Evolutionary conservation across 2,113 vertebrate genomes (phyloP).

Genomic region (Labeo catla): DNA sequence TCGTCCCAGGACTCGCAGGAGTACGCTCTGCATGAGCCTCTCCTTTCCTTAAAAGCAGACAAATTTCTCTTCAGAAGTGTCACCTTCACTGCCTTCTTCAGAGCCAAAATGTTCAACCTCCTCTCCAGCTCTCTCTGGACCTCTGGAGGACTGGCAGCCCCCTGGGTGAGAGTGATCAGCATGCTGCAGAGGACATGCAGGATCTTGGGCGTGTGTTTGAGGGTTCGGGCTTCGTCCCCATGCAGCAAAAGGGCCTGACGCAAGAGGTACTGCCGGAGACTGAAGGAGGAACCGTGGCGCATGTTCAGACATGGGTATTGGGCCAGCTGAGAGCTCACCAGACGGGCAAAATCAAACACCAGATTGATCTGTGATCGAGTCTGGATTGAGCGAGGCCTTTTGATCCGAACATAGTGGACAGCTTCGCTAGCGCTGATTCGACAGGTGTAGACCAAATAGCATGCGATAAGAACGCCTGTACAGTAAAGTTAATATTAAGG

Average conservation of each 20-base stretch:
- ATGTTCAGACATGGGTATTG: conserved; percentile 72
- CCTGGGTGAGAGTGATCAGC: conserved; percentile 72
- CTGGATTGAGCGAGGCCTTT: conserved; percentile 80
- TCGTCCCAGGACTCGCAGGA: conserved; percentile 72
- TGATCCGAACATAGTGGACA: conserved; percentile 79
- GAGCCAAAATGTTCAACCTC: conserved; percentile 62
- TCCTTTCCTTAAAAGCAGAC: conserved; percentile 62
- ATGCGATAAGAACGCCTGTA: conserved; percentile 82
- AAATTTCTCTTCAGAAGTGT: conserved; percentile 70
- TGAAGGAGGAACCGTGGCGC: conserved; percentile 71
- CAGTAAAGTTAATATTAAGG: neutral
- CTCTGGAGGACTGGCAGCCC: conserved; percentile 65
- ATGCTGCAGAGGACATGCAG: conserved; percentile 76
- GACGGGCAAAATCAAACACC: conserved; percentile 80
- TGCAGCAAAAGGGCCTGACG: conserved; percentile 78
- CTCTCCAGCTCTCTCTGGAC: conserved; percentile 73
- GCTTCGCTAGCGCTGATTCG: conserved; percentile 79
- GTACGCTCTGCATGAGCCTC: conserved; percentile 53
- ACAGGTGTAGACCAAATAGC: conserved; percentile 80
- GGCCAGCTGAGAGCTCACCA: conserved; percentile 73
- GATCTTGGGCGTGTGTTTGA: conserved; percentile 79
- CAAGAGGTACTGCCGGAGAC: conserved; percentile 76
- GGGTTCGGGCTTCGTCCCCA: conserved; percentile 77
- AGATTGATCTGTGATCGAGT: conserved; percentile 77
- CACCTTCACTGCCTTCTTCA: conserved; percentile 70